Percentiles rank a stretch among this genome's conserved stretches.
phyloP scores from a whole-genome alignment of 2,113 vertebrate genomes.

The Cricetomys ansorgei region DNA sequence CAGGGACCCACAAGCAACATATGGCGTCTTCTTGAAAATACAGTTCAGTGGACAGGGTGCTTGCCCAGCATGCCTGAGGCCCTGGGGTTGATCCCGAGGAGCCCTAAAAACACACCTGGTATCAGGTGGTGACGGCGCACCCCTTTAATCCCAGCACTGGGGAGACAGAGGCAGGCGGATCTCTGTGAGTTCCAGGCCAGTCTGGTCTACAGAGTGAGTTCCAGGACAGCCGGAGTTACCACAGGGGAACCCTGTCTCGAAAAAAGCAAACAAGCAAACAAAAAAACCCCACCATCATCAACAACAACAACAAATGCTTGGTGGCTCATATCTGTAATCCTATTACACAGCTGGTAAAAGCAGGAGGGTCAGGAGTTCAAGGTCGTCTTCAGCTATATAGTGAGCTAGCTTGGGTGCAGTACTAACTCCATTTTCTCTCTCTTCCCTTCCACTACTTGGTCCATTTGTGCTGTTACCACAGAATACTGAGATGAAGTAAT shows the following conservation, averaged over 20 bases:
- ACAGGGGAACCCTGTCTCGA: too few species aligned
- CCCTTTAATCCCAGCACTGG: too few species aligned
- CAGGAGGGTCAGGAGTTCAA: background rate
- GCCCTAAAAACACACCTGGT: background rate
- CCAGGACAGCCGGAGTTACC: too few species aligned
- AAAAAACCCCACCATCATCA: too few species aligned
- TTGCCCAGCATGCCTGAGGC: background rate
- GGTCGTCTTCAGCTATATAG: background rate
- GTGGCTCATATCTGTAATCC: background rate
- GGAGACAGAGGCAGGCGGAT: too few species aligned
- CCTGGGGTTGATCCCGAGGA: background rate
- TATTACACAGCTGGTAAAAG: background rate
- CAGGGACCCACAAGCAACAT: background rate
- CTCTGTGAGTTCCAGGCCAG: too few species aligned
- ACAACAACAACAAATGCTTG: too few species aligned
- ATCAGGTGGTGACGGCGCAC: too few species aligned
- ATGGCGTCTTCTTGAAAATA: background rate
- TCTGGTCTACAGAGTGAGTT: too few species aligned
- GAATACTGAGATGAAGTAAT: background rate
- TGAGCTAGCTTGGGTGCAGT: background rate
- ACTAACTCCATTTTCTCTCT: background rate
- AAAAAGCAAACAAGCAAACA: too few species aligned
- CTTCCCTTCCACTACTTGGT: too few species aligned
- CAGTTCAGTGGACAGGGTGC: background rate
- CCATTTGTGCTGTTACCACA: background rate